Conservation (phyloP, 2,888 invertebrate genomes). For the Xestoiulus laeticollis region DNA sequence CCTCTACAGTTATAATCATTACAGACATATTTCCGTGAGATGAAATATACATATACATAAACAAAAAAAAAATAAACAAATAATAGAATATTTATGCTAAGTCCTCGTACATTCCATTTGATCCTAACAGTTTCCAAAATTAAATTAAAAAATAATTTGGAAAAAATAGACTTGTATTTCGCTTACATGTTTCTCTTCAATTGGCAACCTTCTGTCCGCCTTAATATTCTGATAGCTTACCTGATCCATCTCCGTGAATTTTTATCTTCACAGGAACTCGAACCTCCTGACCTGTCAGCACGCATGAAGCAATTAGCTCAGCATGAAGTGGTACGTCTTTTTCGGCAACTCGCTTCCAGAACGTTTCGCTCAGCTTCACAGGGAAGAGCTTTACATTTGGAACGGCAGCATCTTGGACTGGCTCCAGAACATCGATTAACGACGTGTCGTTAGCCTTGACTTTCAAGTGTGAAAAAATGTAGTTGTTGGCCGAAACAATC, state of each 20-base stretch:
- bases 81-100: too few relatives aligned
- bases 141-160: too few relatives aligned
- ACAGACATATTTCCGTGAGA: too few relatives aligned
- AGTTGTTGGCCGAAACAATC: slow-evolving; percentile 51
- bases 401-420: neutral
- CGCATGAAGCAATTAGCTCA: neutral
- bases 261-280: slow-evolving; percentile 42
- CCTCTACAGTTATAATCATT: too few relatives aligned
- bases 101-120: too few relatives aligned
- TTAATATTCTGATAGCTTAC: neutral
- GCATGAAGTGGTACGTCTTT: neutral
- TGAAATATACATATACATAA: too few relatives aligned
- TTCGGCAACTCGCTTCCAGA: neutral
- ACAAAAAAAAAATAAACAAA: too few relatives aligned
- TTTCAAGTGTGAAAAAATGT: slow-evolving; percentile 49
- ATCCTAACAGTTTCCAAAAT: too few relatives aligned
- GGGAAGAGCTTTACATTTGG: neutral
- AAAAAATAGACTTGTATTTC: too few relatives aligned
- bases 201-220: neutral
- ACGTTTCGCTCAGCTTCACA: slow-evolving; percentile 19
- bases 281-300: slow-evolving; percentile 43
- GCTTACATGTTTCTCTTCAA: too few relatives aligned
- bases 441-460: slow-evolving; percentile 43
- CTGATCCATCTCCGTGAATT: neutral
- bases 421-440: slow-evolving; percentile 5